Evolutionary conservation across 2,888 invertebrate genomes (phyloP).

Genomic region (Helicoverpa assulta): DNA sequence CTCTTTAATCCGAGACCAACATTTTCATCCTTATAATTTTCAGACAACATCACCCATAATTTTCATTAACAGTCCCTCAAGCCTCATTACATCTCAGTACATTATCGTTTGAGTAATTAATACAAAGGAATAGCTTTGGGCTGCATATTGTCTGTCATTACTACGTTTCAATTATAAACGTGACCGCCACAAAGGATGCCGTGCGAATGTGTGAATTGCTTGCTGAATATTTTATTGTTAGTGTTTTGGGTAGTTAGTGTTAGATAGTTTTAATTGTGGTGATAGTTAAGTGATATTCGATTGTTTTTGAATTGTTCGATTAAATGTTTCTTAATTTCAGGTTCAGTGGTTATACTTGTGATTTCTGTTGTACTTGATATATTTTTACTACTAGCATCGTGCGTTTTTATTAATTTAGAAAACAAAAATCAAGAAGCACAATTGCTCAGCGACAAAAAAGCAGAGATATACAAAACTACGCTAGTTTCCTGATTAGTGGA

Average conservation of each 20-base stretch:
- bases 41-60: not conserved
- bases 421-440: no score
- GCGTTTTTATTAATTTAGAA: no score
- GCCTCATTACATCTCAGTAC: conserved; percentile 27
- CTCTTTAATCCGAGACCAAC: not conserved
- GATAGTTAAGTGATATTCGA: no score
- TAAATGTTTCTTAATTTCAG: no score
- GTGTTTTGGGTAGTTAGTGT: conserved; percentile 35
- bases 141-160: conserved; percentile 64
- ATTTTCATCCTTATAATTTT: conserved; percentile 1
- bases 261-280: not conserved
- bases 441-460: no score
- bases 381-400: no score
- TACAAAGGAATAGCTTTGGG: conserved; percentile 65
- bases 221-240: conserved; percentile 57
- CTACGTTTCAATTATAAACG: conserved; percentile 62
- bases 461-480: no score
- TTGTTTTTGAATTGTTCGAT: no score
- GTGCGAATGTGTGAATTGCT: conserved; percentile 59
- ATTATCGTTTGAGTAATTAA: conserved; percentile 59
- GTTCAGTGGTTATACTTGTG: no score
- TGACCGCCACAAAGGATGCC: conserved; percentile 62
- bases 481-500: no score
- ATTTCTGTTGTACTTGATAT: no score
- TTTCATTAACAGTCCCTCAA: conserved; percentile 9